phyloP scores from a whole-genome alignment of 64 coral and sea anemone genomes.

The Astreopora myriophthalma region DNA sequence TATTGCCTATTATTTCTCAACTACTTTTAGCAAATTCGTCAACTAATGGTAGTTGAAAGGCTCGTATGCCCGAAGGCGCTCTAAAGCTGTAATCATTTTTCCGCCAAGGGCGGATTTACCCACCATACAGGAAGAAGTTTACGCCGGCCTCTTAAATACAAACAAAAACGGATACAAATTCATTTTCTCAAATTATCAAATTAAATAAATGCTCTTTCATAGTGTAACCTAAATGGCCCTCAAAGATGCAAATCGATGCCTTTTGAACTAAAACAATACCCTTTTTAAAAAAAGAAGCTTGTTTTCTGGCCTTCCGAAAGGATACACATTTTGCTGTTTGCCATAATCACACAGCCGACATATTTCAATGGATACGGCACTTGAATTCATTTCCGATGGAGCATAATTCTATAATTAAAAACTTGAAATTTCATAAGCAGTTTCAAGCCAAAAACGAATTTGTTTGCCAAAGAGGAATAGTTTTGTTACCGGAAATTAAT shows the following conservation, averaged over 20 bases:
- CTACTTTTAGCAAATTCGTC: conserved; percentile 41
- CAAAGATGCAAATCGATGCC: conserved; percentile 55
- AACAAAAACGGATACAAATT: conserved; percentile 52
- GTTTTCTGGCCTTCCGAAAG: conserved; percentile 11
- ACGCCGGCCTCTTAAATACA: conserved; percentile 29
- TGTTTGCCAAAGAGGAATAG: conserved; percentile 32
- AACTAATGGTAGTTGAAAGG: conserved; percentile 23
- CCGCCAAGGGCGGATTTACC: conserved; percentile 27
- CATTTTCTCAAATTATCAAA: conserved; percentile 59
- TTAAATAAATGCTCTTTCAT: conserved; percentile 62
- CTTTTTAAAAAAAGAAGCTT: conserved; percentile 15
- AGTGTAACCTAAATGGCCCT: conserved; percentile 45
- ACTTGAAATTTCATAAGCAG: conserved; percentile 34
- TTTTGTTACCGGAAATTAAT: conserved; percentile 70
- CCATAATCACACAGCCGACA: not conserved
- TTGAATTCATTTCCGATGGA: conserved; percentile 33
- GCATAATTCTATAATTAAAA: conserved; percentile 54
- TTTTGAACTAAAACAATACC: conserved; percentile 7
- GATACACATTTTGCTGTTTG: conserved; percentile 23
- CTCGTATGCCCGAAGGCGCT: not conserved
- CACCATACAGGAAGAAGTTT: conserved; percentile 16
- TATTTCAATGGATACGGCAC: conserved; percentile 21
- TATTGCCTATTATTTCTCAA: not conserved
- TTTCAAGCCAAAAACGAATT: conserved; percentile 28
- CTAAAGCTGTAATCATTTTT: conserved; percentile 31